phyloP scores from a whole-genome alignment of 2,888 invertebrate genomes.

The Metalampra italica region DNA sequence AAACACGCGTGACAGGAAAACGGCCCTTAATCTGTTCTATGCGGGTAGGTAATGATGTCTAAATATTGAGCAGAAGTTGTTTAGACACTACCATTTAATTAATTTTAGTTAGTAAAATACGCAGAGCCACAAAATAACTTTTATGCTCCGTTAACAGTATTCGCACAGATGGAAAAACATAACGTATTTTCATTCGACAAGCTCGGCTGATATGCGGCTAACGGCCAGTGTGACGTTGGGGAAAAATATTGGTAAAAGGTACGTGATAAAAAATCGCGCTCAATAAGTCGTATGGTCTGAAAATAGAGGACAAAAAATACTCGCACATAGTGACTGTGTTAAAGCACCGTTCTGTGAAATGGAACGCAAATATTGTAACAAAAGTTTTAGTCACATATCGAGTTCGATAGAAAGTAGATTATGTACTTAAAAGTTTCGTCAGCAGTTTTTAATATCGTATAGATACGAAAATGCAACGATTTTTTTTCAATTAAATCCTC shows the following conservation, averaged over 20 bases:
- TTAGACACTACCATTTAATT: too few relatives aligned
- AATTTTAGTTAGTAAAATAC: not conserved
- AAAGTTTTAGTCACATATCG: too few relatives aligned
- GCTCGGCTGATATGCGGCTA: slow-evolving; percentile 9
- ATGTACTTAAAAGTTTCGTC: too few relatives aligned
- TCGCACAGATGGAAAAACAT: not conserved
- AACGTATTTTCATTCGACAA: slow-evolving; percentile 8
- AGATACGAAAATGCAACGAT: too few relatives aligned
- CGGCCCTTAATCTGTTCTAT: too few relatives aligned
- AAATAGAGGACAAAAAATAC: slow-evolving; percentile 6
- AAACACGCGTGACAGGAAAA: too few relatives aligned
- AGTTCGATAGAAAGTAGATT: too few relatives aligned
- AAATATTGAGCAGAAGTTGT: too few relatives aligned
- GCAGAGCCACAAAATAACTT: not conserved
- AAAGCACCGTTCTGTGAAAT: slow-evolving; percentile 8
- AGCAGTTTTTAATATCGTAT: too few relatives aligned
- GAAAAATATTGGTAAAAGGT: slow-evolving; percentile 5
- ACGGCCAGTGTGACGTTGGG: slow-evolving; percentile 4
- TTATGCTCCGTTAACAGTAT: not conserved
- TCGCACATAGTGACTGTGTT: not conserved
- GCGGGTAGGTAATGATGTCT: too few relatives aligned
- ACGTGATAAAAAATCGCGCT: not conserved
- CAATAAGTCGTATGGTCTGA: slow-evolving; percentile 8
- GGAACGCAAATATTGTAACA: slow-evolving; percentile 7
- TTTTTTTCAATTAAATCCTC: too few relatives aligned